Conservation (phyloP, 2,888 invertebrate genomes). For the Ophioninae sp. region DNA sequence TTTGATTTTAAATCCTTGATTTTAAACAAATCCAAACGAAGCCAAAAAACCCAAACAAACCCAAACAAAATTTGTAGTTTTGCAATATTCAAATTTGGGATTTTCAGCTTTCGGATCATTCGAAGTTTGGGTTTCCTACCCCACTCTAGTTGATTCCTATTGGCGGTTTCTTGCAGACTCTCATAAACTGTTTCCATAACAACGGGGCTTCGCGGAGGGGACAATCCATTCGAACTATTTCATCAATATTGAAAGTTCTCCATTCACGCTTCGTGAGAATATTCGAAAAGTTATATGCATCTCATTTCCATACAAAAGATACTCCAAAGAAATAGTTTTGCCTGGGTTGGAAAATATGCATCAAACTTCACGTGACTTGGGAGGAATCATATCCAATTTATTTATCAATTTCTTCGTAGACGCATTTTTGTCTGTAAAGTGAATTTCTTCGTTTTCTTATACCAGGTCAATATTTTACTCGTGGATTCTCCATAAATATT, state of each 20-base stretch:
- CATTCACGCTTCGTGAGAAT: not conserved
- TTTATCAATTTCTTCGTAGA: not conserved
- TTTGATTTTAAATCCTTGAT: too few species aligned
- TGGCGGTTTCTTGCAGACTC: not conserved
- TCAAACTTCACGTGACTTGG: not conserved
- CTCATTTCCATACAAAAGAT: slow-evolving; percentile 1
- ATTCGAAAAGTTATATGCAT: slow-evolving; percentile 11
- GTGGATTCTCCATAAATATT: not conserved
- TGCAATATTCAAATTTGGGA: too few species aligned
- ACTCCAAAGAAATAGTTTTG: not conserved
- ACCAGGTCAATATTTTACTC: not conserved
- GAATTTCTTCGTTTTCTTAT: not conserved
- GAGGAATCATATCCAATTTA: not conserved
- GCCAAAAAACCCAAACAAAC: too few species aligned
- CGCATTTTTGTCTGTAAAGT: not conserved
- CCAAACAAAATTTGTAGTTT: too few species aligned
- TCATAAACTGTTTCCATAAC: slow-evolving; percentile 4
- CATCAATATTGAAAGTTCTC: slow-evolving; percentile 2
- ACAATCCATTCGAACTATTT: slow-evolving; percentile 6
- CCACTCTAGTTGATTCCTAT: not conserved
- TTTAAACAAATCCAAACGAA: too few species aligned
- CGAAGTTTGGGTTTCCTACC: not conserved
- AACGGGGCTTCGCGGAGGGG: not conserved
- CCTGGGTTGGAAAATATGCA: not conserved
- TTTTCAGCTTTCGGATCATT: too few species aligned